A percentile compares a stretch with the other conserved stretches of the same genome.
These are phyloP conservation scores for Aradophagus sp. DNA, from an alignment of 1,140 invertebrate genomes.

Conservation along the genomic window DNA sequence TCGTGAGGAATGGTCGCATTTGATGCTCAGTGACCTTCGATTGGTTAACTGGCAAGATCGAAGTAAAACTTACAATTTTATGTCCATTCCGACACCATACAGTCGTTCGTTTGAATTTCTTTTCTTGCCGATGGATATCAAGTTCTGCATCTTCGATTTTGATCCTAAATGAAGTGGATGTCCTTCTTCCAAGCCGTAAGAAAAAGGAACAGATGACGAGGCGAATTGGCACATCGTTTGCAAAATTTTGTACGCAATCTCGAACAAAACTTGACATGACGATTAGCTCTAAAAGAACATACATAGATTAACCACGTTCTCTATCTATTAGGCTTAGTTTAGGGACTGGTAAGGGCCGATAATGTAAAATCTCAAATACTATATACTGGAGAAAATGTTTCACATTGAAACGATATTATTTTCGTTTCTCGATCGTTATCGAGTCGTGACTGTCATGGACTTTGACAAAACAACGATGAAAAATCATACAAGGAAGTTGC, in stretches of 20 bases:
- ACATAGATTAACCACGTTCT: slow-evolving; percentile 31
- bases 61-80: slow-evolving; percentile 61
- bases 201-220: slow-evolving; percentile 1
- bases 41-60: no score
- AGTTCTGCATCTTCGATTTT: slow-evolving; percentile 57
- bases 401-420: slow-evolving; percentile 31
- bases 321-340: slow-evolving; percentile 28
- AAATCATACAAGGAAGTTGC: slow-evolving; percentile 15
- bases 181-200: slow-evolving; percentile 43
- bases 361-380: slow-evolving; percentile 32
- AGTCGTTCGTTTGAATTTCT: slow-evolving; percentile 22
- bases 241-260: slow-evolving; percentile 8
- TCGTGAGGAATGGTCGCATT: no score
- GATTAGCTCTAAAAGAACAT: slow-evolving; percentile 25
- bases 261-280: slow-evolving; percentile 8
- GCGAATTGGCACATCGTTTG: not conserved
- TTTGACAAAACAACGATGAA: slow-evolving; percentile 21
- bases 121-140: slow-evolving; percentile 50
- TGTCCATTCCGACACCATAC: slow-evolving; percentile 60
- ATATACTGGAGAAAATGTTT: slow-evolving; percentile 25
- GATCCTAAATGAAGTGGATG: slow-evolving; percentile 54
- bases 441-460: slow-evolving; percentile 2
- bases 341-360: slow-evolving; percentile 31
- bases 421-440: slow-evolving; percentile 11
- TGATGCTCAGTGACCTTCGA: no score